Conservation (phyloP, 1,140 invertebrate genomes). For the roundworm (Caenorhabditis elegans) region DNA sequence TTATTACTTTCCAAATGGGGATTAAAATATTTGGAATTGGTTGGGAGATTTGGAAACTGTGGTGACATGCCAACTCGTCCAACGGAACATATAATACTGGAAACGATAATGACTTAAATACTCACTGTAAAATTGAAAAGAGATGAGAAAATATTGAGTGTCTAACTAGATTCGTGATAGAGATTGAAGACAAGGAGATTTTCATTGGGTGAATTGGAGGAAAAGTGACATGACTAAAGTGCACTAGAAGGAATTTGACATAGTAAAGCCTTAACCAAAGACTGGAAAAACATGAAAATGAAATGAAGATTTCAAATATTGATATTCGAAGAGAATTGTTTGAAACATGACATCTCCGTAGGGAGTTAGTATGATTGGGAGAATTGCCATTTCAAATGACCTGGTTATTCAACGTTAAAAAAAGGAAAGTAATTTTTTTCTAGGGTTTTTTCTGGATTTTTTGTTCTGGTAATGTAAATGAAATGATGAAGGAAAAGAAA, state of each 20-base stretch:
- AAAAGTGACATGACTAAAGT: background rate
- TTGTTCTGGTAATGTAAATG: background rate
- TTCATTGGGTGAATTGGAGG: background rate
- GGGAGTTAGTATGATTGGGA: background rate
- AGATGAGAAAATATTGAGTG: too few relatives aligned
- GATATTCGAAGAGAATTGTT: background rate
- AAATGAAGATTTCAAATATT: background rate
- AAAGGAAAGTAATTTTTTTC: background rate
- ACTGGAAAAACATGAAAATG: background rate
- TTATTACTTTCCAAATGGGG: too few relatives aligned
- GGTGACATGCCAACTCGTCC: background rate
- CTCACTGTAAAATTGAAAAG: too few relatives aligned
- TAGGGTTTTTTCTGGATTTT: background rate
- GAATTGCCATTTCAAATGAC: slow-evolving; percentile 20
- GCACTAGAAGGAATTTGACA: background rate
- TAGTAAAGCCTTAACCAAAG: slow-evolving; percentile 25
- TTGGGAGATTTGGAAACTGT: background rate
- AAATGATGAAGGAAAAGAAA: too few relatives aligned
- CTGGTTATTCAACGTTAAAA: slow-evolving; percentile 7
- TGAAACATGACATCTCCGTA: background rate
- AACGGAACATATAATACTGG: background rate
- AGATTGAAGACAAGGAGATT: background rate
- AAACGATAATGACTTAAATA: background rate
- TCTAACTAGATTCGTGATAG: background rate
- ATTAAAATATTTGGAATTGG: too few relatives aligned